Percentiles rank a stretch among this genome's conserved stretches.
These are phyloP conservation scores for Camponotus floridanus DNA, from an alignment of 1,140 invertebrate genomes.

Conservation along the genomic window DNA sequence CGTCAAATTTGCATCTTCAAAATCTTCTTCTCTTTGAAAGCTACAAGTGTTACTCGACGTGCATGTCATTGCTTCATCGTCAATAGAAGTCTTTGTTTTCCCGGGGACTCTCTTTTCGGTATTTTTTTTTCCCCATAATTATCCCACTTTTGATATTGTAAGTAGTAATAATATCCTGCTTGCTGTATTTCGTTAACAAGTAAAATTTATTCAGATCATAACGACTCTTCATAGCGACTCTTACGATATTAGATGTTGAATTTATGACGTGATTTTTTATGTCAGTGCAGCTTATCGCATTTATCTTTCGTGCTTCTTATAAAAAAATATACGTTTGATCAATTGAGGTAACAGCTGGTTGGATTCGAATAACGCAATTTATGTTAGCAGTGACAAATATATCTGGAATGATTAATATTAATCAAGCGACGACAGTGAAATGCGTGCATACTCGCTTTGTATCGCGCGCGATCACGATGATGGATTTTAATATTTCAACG, in stretches of 20 bases:
- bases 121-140: neutral
- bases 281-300: neutral
- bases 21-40: slow-evolving; percentile 24
- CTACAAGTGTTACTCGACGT: slow-evolving; percentile 7
- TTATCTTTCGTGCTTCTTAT: neutral
- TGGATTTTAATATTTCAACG: slow-evolving; percentile 59
- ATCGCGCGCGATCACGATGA: slow-evolving; percentile 40
- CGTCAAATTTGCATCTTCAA: slow-evolving; percentile 41
- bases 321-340: slow-evolving; percentile 22
- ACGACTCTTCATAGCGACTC: too few relatives aligned
- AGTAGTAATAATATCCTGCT: slow-evolving; percentile 5
- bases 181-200: slow-evolving; percentile 25
- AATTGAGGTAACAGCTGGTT: slow-evolving; percentile 39
- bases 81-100: slow-evolving; percentile 39
- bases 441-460: slow-evolving; percentile 20
- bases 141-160: neutral
- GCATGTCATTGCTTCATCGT: slow-evolving; percentile 36
- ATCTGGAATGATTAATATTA: slow-evolving; percentile 55
- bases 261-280: neutral
- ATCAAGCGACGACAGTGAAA: slow-evolving; percentile 57
- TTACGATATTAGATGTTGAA: neutral
- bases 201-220: slow-evolving; percentile 39
- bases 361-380: slow-evolving; percentile 42
- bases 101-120: neutral
- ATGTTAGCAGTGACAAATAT: slow-evolving; percentile 52